Conservation (phyloP, 2,797 vertebrate genomes). For the Siniperca scherzeri region DNA sequence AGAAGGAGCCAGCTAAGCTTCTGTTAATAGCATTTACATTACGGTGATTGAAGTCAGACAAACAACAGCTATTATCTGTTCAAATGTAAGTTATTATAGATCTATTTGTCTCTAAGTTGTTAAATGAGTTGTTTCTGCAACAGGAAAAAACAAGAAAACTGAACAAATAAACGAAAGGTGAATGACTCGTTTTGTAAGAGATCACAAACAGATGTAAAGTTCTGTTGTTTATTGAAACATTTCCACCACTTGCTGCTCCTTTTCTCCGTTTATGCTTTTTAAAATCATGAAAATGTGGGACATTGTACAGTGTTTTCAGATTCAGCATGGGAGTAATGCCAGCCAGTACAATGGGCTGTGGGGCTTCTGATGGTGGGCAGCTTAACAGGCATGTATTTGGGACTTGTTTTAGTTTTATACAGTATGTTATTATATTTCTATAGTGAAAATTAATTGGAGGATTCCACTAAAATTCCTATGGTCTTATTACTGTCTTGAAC, state of each 20-base stretch:
- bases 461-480: too few species aligned
- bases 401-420: not conserved
- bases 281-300: slow-evolving; percentile 7
- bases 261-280: slow-evolving; percentile 29
- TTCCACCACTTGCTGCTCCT: slow-evolving; percentile 29
- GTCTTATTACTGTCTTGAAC: not conserved
- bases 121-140: slow-evolving; percentile 1
- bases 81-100: not conserved
- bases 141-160: not conserved
- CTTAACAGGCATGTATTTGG: not conserved
- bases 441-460: not conserved
- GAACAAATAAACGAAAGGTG: not conserved
- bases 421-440: not conserved
- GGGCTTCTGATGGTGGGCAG: not conserved
- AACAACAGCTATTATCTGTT: not conserved
- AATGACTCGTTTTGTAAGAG: not conserved
- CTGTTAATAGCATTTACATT: slow-evolving; percentile 2
- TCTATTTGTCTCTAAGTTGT: slow-evolving; percentile 4
- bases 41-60: slow-evolving; percentile 2
- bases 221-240: slow-evolving; percentile 7
- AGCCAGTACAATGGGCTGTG: too few species aligned
- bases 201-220: not conserved
- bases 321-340: not conserved
- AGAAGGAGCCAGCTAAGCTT: not conserved
- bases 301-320: not conserved